These are phyloP conservation scores for Trisateles emortualis DNA, from an alignment of 2,888 invertebrate genomes.

Conservation along the genomic window DNA sequence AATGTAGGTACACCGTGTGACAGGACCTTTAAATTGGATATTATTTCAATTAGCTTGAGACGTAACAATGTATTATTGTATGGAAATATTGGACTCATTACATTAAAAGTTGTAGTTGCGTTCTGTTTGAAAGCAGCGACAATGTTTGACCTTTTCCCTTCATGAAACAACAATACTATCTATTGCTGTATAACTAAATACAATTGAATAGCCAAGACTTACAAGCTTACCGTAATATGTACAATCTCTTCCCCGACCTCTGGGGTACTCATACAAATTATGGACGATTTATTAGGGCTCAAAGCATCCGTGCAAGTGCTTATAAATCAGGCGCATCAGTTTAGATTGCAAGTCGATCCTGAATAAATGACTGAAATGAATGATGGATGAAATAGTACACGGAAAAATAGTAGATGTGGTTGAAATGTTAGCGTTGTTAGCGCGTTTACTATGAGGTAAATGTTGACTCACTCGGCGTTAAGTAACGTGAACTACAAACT, in stretches of 20 bases:
- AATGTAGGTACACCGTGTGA: conserved; percentile 48
- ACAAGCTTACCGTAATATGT: conserved; percentile 17
- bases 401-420: neutral
- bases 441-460: neutral
- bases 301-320: conserved; percentile 1
- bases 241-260: conserved; percentile 29
- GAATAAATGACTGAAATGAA: conserved; percentile 4
- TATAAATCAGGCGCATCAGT: conserved; percentile 5
- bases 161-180: conserved; percentile 49
- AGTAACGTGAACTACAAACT: conserved; percentile 6
- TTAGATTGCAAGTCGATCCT: neutral
- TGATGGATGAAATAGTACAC: neutral
- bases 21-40: conserved; percentile 57
- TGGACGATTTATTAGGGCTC: conserved; percentile 9
- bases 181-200: conserved; percentile 41
- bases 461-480: conserved; percentile 1
- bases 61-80: conserved; percentile 81
- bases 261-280: conserved; percentile 15
- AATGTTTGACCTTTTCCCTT: conserved; percentile 70
- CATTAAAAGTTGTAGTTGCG: conserved; percentile 64
- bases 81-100: conserved; percentile 80
- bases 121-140: conserved; percentile 62
- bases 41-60: conserved; percentile 75
- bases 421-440: neutral
- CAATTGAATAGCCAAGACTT: conserved; percentile 37